Evolutionary conservation across 2,797 vertebrate species (phyloP), one percentile per base, ranked within the genome.

Genomic region (Vultur gryphus): DNA sequence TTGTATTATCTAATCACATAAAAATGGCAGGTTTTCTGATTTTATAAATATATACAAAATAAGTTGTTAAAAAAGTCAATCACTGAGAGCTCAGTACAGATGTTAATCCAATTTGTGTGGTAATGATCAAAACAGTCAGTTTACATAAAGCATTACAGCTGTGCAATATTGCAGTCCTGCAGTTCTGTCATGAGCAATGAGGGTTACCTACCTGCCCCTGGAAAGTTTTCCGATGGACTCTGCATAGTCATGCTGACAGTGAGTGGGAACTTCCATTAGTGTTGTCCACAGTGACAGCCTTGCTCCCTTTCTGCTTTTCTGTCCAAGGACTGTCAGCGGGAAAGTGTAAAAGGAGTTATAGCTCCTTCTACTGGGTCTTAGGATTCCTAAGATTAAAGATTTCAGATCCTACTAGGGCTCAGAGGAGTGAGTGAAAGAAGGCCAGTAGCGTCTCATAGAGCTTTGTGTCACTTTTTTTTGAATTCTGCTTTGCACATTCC

Each of bases 341-440:
- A 84, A 95, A 6, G 10, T 48, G 37, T 66, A 62, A 88, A 86
- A 84, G 83, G 87, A 96, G 80, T 51, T 84, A 92, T 6, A 96
- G 92, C 95, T 97, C 93, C 86, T 95, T 96, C 90, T 94, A 62
- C 93, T 72, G 90, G 80, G 92, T 96, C 58, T 93, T 84, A 52
- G 66, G 35, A 57, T 88, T 91, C 69, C 41, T 62, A 54, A 88
- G 39, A 84, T n/a, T 54, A 67, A 86, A 93, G 64, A 86, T 24
- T 28, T 84, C 76, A 91, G 70, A 94, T 69, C 72, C 84, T 72
- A 58, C 46, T 20, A 37, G 37, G 24, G 61, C 67, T 87, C 20
- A 8, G 49, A 85, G 61, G 85, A 93, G 46, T 44, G 75, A 87
- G 48, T 51, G 44, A 76, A 77, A 86, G 79, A 55, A 75, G 55